These are phyloP conservation scores for Triops cancriformis DNA, from an alignment of 1,140 invertebrate genomes.

Conservation along the genomic window DNA sequence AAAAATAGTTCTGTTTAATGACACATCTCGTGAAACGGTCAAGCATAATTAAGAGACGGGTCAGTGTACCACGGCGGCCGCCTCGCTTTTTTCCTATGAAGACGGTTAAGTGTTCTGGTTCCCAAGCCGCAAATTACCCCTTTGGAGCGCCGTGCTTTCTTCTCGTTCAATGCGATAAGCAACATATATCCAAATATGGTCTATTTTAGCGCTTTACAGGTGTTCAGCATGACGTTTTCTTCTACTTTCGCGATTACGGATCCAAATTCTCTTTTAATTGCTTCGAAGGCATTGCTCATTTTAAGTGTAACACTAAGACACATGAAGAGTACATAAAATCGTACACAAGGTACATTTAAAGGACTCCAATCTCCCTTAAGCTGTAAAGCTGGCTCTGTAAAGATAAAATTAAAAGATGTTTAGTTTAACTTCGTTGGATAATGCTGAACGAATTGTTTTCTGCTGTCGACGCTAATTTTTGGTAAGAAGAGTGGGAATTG, in stretches of 20 bases:
- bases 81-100: neutral
- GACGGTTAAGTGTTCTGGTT: neutral
- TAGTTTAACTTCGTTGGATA: too few relatives aligned
- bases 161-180: neutral
- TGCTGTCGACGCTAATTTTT: too few relatives aligned
- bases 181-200: neutral
- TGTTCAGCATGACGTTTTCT: neutral
- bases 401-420: too few relatives aligned
- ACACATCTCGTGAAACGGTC: neutral
- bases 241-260: neutral
- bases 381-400: too few relatives aligned
- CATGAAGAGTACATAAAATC: too few relatives aligned
- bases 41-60: neutral
- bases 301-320: too few relatives aligned
- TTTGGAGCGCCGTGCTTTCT: neutral
- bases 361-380: too few relatives aligned
- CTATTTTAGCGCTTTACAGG: neutral
- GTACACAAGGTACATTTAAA: too few relatives aligned
- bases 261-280: neutral
- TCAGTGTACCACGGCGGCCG: too few relatives aligned
- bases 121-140: neutral
- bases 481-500: too few relatives aligned
- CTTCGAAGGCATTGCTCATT: neutral
- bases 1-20: too few relatives aligned
- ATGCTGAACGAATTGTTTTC: too few relatives aligned